Conservation (phyloP, 2,113 vertebrate species). For the Trochalopteron elliotii region DNA sequence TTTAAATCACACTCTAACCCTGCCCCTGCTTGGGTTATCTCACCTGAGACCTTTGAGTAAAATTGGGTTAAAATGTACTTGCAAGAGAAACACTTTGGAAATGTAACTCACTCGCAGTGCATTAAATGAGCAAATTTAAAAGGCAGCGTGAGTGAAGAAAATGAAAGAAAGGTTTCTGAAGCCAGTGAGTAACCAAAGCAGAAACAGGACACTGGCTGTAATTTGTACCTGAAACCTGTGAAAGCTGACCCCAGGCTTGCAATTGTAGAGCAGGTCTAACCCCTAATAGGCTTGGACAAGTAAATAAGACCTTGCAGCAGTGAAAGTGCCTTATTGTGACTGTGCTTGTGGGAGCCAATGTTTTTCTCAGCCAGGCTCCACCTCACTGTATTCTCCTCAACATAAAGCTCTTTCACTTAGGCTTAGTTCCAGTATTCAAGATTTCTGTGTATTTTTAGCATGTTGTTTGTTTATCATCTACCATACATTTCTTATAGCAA, state of each 20-base stretch:
- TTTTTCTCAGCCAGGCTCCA: background rate
- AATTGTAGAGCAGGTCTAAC: background rate
- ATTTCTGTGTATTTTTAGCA: slow-evolving; percentile 41
- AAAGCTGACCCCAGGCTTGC: slow-evolving; percentile 13
- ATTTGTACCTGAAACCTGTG: background rate
- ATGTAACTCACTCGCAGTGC: background rate
- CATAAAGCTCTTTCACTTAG: slow-evolving; percentile 8
- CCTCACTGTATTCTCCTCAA: background rate
- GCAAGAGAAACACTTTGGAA: background rate
- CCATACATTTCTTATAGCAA: background rate
- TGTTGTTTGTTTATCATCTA: slow-evolving; percentile 20
- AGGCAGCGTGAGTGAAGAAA: background rate
- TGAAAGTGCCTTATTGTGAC: background rate
- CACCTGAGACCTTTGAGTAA: background rate
- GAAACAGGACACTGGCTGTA: background rate
- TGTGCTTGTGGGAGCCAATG: background rate
- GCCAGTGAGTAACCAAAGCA: background rate
- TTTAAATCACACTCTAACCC: background rate
- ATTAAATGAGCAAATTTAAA: background rate
- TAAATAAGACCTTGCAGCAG: slow-evolving; percentile 1
- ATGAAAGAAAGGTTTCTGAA: background rate
- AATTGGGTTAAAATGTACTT: slow-evolving; percentile 1
- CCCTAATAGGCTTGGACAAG: slow-evolving; percentile 17
- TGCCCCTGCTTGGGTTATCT: background rate
- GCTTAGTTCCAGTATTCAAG: background rate